Percentiles rank a stretch among this genome's conserved stretches.
Evolutionary conservation across 1,140 invertebrate genomes (phyloP).

Genomic region (Theocolax elegans): DNA sequence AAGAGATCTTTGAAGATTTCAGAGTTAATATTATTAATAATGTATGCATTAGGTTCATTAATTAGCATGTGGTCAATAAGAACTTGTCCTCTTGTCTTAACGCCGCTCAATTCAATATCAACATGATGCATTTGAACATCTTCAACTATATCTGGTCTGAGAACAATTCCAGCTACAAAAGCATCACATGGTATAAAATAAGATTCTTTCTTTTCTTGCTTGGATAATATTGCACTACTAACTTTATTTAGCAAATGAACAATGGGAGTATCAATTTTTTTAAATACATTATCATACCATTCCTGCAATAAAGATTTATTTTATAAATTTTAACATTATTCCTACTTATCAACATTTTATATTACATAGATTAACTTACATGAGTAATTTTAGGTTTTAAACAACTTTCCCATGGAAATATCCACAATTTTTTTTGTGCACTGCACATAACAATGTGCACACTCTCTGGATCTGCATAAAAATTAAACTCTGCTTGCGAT

Average conservation of each 20-base stretch:
- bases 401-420: constrained; percentile 76
- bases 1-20: constrained; percentile 66
- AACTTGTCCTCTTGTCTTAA: constrained; percentile 71
- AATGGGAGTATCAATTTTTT: constrained; percentile 58
- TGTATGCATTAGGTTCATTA: constrained; percentile 66
- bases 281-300: constrained; percentile 69
- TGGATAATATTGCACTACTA: constrained; percentile 63
- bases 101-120: constrained; percentile 70
- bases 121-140: constrained; percentile 60
- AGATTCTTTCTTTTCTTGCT: constrained; percentile 57
- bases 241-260: constrained; percentile 69
- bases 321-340: neutral
- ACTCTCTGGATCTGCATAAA: constrained; percentile 81
- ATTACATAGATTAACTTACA: constrained; percentile 57
- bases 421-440: constrained; percentile 68
- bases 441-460: constrained; percentile 75
- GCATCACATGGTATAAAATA: constrained; percentile 70
- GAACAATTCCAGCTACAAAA: constrained; percentile 67
- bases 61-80: constrained; percentile 70
- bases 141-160: constrained; percentile 61
- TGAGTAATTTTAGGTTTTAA: constrained; percentile 63
- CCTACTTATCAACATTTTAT: constrained; percentile 13
- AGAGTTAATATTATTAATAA: constrained; percentile 68
- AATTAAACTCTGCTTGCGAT: constrained; percentile 82
- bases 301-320: constrained; percentile 64